phyloP scores from a whole-genome alignment of 1,140 invertebrate genomes.

The Dendrolimus kikuchii region DNA sequence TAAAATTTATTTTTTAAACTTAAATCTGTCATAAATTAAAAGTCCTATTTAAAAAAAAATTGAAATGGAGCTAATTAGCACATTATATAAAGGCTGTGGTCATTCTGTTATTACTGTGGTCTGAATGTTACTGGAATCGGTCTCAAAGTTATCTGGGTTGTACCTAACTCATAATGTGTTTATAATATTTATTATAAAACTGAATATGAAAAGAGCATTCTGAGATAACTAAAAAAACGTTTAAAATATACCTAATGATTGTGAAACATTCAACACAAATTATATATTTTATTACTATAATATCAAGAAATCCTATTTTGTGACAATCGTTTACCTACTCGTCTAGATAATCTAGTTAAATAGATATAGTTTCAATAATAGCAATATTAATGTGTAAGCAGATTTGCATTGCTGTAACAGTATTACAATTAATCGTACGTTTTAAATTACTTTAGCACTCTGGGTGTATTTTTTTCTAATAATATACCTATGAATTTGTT shows the following conservation, averaged over 20 bases:
- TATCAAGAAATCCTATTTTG: slow-evolving; percentile 32
- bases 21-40: too few relatives aligned
- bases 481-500: too few relatives aligned
- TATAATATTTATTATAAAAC: too few relatives aligned
- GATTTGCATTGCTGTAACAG: slow-evolving; percentile 3
- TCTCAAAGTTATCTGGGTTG: too few relatives aligned
- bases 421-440: background rate
- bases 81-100: too few relatives aligned
- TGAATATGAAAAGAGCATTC: background rate
- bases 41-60: too few relatives aligned
- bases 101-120: too few relatives aligned
- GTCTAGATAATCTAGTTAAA: slow-evolving; percentile 13
- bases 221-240: background rate
- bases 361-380: slow-evolving; percentile 19
- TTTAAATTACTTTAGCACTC: background rate
- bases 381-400: slow-evolving; percentile 27
- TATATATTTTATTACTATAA: slow-evolving; percentile 14
- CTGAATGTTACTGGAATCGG: too few relatives aligned
- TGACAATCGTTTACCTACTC: slow-evolving; percentile 26
- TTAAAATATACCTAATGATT: slow-evolving; percentile 5
- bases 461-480: background rate
- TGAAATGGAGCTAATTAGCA: too few relatives aligned
- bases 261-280: slow-evolving; percentile 10
- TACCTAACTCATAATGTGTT: too few relatives aligned
- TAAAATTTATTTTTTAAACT: background rate